A percentile compares a stretch with the other conserved stretches of the same genome.
These are phyloP conservation scores for Bombus pyrosoma DNA, from an alignment of 1,140 invertebrate genomes.

Conservation along the genomic window DNA sequence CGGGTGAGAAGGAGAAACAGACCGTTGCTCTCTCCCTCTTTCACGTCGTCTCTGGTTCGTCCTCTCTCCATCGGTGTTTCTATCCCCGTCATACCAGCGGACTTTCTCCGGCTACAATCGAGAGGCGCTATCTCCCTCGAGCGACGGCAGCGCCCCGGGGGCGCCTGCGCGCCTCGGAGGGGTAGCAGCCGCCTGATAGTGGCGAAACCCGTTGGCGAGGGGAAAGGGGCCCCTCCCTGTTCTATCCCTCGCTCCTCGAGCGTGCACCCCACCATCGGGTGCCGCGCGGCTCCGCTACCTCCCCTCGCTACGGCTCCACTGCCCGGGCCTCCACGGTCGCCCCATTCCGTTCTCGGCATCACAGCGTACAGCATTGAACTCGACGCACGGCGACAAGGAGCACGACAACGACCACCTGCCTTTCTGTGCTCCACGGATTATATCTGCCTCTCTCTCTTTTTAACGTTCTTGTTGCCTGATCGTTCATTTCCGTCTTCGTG, in stretches of 20 bases:
- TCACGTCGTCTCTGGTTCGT: neutral
- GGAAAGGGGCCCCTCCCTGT: slow-evolving; percentile 59
- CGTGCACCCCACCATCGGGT: slow-evolving; percentile 56
- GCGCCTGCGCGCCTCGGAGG: slow-evolving; percentile 68
- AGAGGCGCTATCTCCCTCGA: slow-evolving; percentile 64
- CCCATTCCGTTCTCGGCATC: slow-evolving; percentile 82
- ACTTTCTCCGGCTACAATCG: slow-evolving; percentile 33
- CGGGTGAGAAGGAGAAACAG: slow-evolving; percentile 5
- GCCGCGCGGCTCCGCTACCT: slow-evolving; percentile 55
- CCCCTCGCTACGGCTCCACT: slow-evolving; percentile 79
- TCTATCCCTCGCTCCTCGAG: slow-evolving; percentile 56
- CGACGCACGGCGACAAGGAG: slow-evolving; percentile 67
- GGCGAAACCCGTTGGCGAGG: slow-evolving; percentile 54
- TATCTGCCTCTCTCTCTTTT: slow-evolving; percentile 33
- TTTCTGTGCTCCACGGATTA: slow-evolving; percentile 53
- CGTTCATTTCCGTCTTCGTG: neutral
- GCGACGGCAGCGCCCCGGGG: slow-evolving; percentile 66
- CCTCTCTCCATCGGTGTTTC: neutral
- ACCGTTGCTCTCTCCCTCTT: neutral
- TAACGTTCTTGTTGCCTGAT: slow-evolving; percentile 1
- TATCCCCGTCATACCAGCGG: slow-evolving; percentile 30
- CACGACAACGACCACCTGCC: slow-evolving; percentile 74
- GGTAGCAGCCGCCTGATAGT: slow-evolving; percentile 59
- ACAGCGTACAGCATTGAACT: slow-evolving; percentile 79
- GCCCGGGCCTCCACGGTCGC: slow-evolving; percentile 81